A percentile compares a stretch with the other conserved stretches of the same genome.
Conservation (phyloP, 2,113 vertebrate species). For the Dipodomys merriami region DNA sequence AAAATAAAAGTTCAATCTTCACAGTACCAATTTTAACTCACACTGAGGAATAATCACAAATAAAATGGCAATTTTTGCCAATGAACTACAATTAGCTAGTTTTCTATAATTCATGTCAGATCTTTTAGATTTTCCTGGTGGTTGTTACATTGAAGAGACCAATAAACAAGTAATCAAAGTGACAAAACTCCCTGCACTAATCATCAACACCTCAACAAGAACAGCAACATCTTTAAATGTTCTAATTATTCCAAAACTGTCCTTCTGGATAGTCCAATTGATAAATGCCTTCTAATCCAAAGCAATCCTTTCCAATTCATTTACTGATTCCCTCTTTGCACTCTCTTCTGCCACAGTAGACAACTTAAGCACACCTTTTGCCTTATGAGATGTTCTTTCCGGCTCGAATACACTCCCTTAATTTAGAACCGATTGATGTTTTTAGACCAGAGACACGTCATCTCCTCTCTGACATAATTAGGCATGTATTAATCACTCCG, state of each 20-base stretch:
- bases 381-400: background rate
- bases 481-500: constrained; percentile 19
- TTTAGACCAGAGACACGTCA: constrained; percentile 2
- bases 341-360: background rate
- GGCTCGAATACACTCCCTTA: constrained; percentile 1
- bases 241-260: constrained; percentile 24
- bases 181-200: background rate
- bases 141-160: background rate
- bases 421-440: constrained; percentile 50
- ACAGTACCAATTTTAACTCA: background rate
- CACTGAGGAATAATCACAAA: background rate
- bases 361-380: background rate
- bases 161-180: constrained; percentile 33
- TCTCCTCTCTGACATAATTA: constrained; percentile 32
- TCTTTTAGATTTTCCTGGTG: constrained; percentile 1
- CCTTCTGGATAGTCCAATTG: background rate
- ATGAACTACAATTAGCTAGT: background rate
- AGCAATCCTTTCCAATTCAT: background rate
- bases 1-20: no score
- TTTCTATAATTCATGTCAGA: background rate
- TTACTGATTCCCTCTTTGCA: background rate
- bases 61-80: background rate
- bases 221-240: constrained; percentile 1
- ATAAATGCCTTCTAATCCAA: background rate
- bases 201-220: background rate